These are phyloP conservation scores for Opisthograptis luteolata DNA, from an alignment of 2,888 invertebrate species.

Conservation along the genomic window DNA sequence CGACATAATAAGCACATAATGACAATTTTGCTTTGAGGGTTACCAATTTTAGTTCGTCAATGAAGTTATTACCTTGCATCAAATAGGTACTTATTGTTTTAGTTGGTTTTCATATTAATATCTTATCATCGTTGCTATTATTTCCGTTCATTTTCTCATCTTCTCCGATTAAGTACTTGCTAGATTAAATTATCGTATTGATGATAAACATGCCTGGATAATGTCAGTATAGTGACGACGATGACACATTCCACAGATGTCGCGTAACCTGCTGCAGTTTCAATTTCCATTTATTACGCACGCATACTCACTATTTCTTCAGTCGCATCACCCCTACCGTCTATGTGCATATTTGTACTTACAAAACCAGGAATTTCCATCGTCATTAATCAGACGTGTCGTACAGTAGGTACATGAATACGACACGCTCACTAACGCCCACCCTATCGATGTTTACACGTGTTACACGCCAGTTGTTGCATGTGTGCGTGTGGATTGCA, in stretches of 20 bases:
- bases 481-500: conserved; percentile 38
- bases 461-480: conserved; percentile 28
- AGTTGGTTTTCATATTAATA: too few relatives aligned
- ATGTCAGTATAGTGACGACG: conserved; percentile 30
- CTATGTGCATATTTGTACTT: conserved; percentile 24
- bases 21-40: too few relatives aligned
- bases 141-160: too few relatives aligned
- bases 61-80: too few relatives aligned
- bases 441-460: conserved; percentile 49
- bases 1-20: too few relatives aligned
- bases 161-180: too few relatives aligned
- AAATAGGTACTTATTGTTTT: too few relatives aligned
- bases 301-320: too few relatives aligned
- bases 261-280: conserved; percentile 62
- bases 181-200: background rate
- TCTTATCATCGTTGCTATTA: too few relatives aligned
- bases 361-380: conserved; percentile 47
- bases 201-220: conserved; percentile 19
- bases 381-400: conserved; percentile 55
- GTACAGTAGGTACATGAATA: conserved; percentile 32
- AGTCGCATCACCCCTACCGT: conserved; percentile 20
- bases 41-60: too few relatives aligned
- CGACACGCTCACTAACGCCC: conserved; percentile 47
- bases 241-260: conserved; percentile 52
- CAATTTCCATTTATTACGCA: conserved; percentile 56